phyloP scores from a whole-genome alignment of 2,797 vertebrate genomes.

The Tolypeutes matacus region DNA sequence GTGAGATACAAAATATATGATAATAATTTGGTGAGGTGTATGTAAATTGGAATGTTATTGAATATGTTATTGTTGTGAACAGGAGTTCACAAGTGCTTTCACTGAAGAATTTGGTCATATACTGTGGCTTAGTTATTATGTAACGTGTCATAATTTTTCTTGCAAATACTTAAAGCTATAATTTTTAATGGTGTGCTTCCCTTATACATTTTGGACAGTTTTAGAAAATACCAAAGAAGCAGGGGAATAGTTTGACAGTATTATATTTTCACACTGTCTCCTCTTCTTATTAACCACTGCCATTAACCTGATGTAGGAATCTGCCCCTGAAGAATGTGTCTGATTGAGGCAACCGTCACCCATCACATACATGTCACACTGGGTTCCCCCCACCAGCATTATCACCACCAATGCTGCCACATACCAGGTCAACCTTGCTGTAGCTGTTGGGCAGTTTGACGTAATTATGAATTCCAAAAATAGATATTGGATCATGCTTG shows the following conservation, averaged over 20 bases:
- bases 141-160: slow-evolving; percentile 93
- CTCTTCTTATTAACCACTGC: not conserved
- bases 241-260: slow-evolving; percentile 88
- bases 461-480: no score
- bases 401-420: not conserved
- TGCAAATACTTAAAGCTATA: slow-evolving; percentile 93
- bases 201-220: slow-evolving; percentile 89
- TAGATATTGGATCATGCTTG: no score
- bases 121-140: slow-evolving; percentile 90
- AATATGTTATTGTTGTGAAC: slow-evolving; percentile 89
- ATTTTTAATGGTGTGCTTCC: slow-evolving; percentile 89
- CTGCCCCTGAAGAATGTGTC: not conserved
- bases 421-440: not conserved
- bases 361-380: not conserved
- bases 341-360: not conserved
- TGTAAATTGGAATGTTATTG: slow-evolving; percentile 76
- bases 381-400: not conserved
- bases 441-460: no score
- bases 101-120: slow-evolving; percentile 89
- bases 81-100: slow-evolving; percentile 89
- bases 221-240: slow-evolving; percentile 92
- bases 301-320: not conserved
- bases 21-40: slow-evolving; percentile 81
- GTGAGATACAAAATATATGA: slow-evolving; percentile 83
- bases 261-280: slow-evolving; percentile 78